Evolutionary conservation across 2,888 invertebrate genomes (phyloP), one percentile per base, ranked within the genome.

Genomic region (Brachypalpus laphriformis): DNA sequence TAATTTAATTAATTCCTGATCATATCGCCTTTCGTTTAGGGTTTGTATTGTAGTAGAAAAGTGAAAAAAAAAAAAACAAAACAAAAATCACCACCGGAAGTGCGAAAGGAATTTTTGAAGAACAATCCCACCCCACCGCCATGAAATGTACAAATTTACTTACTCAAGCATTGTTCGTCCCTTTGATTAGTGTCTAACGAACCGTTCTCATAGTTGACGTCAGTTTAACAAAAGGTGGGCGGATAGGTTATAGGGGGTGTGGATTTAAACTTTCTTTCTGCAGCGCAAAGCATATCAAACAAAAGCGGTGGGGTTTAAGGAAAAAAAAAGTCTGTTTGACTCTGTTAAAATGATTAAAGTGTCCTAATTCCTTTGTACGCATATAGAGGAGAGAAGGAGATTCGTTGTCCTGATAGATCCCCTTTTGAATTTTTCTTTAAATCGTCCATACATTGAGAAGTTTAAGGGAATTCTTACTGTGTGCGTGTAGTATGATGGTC

Each of bases 131-230:
- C 25, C 61, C 63, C 37, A 31, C 74, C 63, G 22, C 65, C 65
- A 63, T 71, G 16, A 45, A 72, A 70, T 9, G 75, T 47, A 71
- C 81, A 66, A 85, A 81, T 81, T 85, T 85, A 81, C 70, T 85
- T 85, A 76, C 40, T 81, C 80, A 56, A 61, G 81, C 81, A 76
- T 71, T 85, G 59, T 65, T 59, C 59, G 75, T 66, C 65, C 85
- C 70, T 85, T 85, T 85, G 85, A 85, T 85, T 85, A 85, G 85
- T 85, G 81, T 54, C 85, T 85, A 85, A 85, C 85, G 85, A 85
- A 85, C 85, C 85, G 85, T 81, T 80, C 40, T 80, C 59, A 63
- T 59, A 75, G 85, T 76, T 66, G 66, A 81, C 75, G 70, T 81
- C 59, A 75, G 70, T 75, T 75, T 70, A 51, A 85, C 75, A 85